Evolutionary conservation across 2,797 vertebrate species (phyloP).

Genomic region (Miichthys miiuy): DNA sequence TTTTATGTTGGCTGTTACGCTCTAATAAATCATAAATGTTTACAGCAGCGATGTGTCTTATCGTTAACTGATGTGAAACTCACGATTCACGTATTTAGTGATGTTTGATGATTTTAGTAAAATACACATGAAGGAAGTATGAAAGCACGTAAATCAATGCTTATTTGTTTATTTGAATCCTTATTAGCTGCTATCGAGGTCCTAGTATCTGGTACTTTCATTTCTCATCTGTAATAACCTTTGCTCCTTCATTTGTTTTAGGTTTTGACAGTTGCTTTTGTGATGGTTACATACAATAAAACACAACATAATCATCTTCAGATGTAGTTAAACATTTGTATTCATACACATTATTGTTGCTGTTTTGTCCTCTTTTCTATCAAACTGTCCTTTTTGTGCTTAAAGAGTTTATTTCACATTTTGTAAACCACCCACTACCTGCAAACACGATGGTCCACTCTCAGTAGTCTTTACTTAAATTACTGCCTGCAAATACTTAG

Average conservation of each 20-base stretch:
- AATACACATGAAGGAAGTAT: background rate
- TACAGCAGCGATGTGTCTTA: background rate
- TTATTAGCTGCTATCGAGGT: too few relatives aligned
- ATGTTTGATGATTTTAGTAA: too few relatives aligned
- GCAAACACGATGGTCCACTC: background rate
- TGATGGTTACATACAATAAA: background rate
- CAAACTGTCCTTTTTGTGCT: background rate
- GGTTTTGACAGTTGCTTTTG: background rate
- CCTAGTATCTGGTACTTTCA: too few relatives aligned
- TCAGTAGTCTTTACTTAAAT: background rate
- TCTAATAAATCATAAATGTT: background rate
- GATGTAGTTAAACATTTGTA: background rate
- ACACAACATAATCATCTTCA: background rate
- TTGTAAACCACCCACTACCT: background rate
- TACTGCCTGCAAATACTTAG: background rate
- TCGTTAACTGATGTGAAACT: background rate
- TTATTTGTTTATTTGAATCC: background rate
- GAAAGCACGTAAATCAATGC: background rate
- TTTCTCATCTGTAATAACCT: background rate
- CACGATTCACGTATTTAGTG: background rate
- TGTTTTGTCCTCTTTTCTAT: background rate
- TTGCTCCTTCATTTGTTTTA: background rate
- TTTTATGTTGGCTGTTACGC: background rate
- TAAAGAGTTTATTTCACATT: background rate
- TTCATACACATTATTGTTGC: too few relatives aligned